Conservation (phyloP, 1,140 invertebrate genomes). For the Temnothorax nylanderi region DNA sequence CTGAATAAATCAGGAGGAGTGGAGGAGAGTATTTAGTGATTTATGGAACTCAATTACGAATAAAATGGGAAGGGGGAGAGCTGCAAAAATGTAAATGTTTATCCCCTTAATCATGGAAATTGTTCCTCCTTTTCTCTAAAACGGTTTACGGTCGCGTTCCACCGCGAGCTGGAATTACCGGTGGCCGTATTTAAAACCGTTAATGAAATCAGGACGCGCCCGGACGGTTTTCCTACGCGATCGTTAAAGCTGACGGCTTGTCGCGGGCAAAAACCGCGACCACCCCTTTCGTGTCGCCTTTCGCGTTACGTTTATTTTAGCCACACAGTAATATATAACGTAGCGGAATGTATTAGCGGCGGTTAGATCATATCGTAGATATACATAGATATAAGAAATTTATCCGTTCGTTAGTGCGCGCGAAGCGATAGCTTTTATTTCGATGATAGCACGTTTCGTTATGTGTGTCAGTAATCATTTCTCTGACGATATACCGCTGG, state of each 20-base stretch:
- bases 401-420: slow-evolving; percentile 16
- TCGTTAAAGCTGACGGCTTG: slow-evolving; percentile 63
- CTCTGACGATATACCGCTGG: neutral
- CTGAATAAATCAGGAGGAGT: slow-evolving; percentile 31
- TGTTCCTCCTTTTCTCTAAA: neutral
- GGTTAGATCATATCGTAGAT: slow-evolving; percentile 24
- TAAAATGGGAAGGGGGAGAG: neutral
- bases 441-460: neutral
- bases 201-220: slow-evolving; percentile 63
- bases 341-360: neutral
- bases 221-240: slow-evolving; percentile 28
- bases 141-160: slow-evolving; percentile 36
- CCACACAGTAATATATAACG: slow-evolving; percentile 56
- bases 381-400: slow-evolving; percentile 14
- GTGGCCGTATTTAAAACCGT: slow-evolving; percentile 52
- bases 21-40: slow-evolving; percentile 18
- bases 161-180: slow-evolving; percentile 49
- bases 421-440: slow-evolving; percentile 3
- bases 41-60: slow-evolving; percentile 48
- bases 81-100: slow-evolving; percentile 45
- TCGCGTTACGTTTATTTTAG: slow-evolving; percentile 45
- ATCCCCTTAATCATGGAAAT: slow-evolving; percentile 43
- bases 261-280: slow-evolving; percentile 55
- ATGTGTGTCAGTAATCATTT: slow-evolving; percentile 26
- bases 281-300: slow-evolving; percentile 47